These are phyloP conservation scores for Tuberolachnus salignus DNA, from an alignment of 2,888 invertebrate genomes.

Conservation along the genomic window DNA sequence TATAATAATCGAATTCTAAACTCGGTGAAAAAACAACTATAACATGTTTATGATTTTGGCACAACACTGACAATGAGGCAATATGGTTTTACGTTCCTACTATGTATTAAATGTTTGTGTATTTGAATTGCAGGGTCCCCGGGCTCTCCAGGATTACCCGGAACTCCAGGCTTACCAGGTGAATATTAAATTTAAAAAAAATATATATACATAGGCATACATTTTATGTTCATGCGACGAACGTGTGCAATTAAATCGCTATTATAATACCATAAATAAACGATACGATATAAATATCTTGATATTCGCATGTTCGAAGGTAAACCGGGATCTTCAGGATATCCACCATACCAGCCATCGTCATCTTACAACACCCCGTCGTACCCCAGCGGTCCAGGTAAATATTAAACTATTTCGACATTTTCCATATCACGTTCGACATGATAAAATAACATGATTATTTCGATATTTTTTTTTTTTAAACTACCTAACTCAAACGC, in stretches of 20 bases:
- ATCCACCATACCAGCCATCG: conserved; percentile 59
- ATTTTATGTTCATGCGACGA: no score
- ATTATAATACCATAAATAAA: no score
- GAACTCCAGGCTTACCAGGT: conserved; percentile 57
- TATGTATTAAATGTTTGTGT: no score
- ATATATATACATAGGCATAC: no score
- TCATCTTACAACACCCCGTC: conserved; percentile 23
- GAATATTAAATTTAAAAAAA: neutral
- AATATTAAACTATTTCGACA: neutral
- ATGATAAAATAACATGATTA: neutral
- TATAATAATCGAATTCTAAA: no score
- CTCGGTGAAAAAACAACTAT: no score
- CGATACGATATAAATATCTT: no score
- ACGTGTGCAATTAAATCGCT: no score
- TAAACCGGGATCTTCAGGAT: conserved; percentile 61
- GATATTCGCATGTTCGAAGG: conserved; percentile 40
- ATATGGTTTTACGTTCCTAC: no score
- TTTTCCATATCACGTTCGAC: neutral
- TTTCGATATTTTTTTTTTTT: neutral
- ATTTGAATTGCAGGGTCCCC: conserved; percentile 44
- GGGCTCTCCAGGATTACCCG: conserved; percentile 58
- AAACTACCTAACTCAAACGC: neutral
- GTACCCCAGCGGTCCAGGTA: conserved; percentile 39
- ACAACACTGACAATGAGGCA: no score
- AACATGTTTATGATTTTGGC: no score